A percentile compares a stretch with the other conserved stretches of the same genome.
These are phyloP conservation scores for Anthonomus grandis DNA, from an alignment of 1,140 invertebrate species.

Conservation along the genomic window DNA sequence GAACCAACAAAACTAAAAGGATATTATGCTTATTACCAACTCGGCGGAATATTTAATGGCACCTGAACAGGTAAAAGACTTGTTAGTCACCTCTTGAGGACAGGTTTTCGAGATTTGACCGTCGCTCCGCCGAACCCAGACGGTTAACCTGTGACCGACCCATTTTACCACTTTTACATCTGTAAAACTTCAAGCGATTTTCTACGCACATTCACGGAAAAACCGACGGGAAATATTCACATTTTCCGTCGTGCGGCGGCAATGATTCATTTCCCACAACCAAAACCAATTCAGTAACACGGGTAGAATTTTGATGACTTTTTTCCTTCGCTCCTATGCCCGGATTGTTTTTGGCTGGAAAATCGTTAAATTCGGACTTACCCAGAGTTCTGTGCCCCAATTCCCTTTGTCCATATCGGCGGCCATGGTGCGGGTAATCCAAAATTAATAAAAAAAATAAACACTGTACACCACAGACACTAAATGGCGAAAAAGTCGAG, in stretches of 20 bases:
- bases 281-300: neutral
- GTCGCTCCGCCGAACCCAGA: slow-evolving; percentile 14
- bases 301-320: neutral
- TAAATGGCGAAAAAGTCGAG: no score
- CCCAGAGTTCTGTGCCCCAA: slow-evolving; percentile 61
- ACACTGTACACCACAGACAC: no score
- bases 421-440: slow-evolving; percentile 39
- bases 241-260: neutral
- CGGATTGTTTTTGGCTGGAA: neutral
- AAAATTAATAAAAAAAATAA: slow-evolving; percentile 30
- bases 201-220: neutral
- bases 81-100: slow-evolving; percentile 25
- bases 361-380: slow-evolving; percentile 45
- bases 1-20: no score
- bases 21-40: no score
- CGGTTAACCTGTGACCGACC: slow-evolving; percentile 26
- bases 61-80: slow-evolving; percentile 24
- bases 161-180: slow-evolving; percentile 9
- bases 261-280: slow-evolving; percentile 1
- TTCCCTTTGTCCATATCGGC: slow-evolving; percentile 52
- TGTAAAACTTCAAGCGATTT: neutral
- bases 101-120: slow-evolving; percentile 27
- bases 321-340: neutral
- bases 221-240: no score
- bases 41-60: no score